These are phyloP conservation scores for Catharus fuscescens DNA, from an alignment of 2,113 vertebrate genomes.

Conservation along the genomic window DNA sequence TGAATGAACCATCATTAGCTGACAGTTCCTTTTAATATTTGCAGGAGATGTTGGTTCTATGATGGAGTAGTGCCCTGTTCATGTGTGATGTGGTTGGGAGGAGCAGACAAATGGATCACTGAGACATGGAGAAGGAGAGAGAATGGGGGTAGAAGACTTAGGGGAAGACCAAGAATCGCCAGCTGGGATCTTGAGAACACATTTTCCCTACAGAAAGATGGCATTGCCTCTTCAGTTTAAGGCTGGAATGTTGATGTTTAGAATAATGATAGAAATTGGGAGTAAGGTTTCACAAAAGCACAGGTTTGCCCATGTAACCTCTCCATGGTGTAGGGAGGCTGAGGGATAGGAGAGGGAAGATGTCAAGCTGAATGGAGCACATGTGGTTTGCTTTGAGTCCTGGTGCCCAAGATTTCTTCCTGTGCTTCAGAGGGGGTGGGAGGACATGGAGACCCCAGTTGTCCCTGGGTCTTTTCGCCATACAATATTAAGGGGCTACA, in stretches of 20 bases:
- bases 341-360: not conserved
- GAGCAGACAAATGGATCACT: not conserved
- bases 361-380: not conserved
- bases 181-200: not conserved
- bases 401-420: not conserved
- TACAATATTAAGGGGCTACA: not conserved
- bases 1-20: not conserved
- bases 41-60: not conserved
- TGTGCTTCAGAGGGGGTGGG: not conserved
- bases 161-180: not conserved
- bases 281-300: not conserved
- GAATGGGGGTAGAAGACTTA: not conserved
- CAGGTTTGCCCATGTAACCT: not conserved
- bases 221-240: not conserved
- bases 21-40: not conserved
- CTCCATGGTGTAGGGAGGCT: not conserved
- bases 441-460: not conserved
- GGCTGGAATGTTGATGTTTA: not conserved
- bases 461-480: not conserved
- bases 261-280: not conserved
- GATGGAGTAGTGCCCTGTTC: not conserved
- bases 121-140: not conserved
- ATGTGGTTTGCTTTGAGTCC: not conserved
- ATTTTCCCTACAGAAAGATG: not conserved
- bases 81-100: not conserved